Conservation (phyloP, 1,140 invertebrate species). For the Drosophila ercepeae region DNA sequence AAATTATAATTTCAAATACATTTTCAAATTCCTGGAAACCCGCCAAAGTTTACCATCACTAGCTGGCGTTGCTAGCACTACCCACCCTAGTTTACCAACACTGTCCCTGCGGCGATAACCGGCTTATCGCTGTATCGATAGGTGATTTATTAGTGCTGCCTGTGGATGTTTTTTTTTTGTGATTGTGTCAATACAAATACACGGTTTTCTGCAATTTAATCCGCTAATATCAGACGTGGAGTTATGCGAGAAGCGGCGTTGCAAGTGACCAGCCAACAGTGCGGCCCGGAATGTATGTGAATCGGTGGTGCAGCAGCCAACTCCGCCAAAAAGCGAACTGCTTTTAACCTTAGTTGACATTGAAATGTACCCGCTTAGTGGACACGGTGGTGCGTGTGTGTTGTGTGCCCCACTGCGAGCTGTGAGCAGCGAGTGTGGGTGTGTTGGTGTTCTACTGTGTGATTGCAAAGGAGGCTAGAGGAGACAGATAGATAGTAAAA, state of each 20-base stretch:
- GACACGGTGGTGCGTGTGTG: slow-evolving; percentile 44
- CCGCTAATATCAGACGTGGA: slow-evolving; percentile 36
- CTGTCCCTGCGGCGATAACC: not conserved
- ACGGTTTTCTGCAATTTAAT: slow-evolving; percentile 61
- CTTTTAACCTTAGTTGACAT: slow-evolving; percentile 82
- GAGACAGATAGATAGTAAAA: slow-evolving; percentile 29
- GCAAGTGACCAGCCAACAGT: slow-evolving; percentile 45
- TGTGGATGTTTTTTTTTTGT: slow-evolving; percentile 55
- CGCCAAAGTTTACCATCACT: not conserved
- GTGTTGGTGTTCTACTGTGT: slow-evolving; percentile 32
- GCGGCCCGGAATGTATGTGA: slow-evolving; percentile 56
- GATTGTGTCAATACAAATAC: slow-evolving; percentile 75
- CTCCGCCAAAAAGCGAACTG: slow-evolving; percentile 64
- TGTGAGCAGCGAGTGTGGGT: slow-evolving; percentile 26
- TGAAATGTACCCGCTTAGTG: slow-evolving; percentile 79
- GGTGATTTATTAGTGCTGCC: slow-evolving; percentile 34
- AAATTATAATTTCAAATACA: not conserved
- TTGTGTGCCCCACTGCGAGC: slow-evolving; percentile 28
- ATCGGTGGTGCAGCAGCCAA: slow-evolving; percentile 31
- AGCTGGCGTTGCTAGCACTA: not conserved
- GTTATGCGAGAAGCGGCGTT: slow-evolving; percentile 55
- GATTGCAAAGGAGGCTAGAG: slow-evolving; percentile 51
- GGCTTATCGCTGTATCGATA: slow-evolving; percentile 34
- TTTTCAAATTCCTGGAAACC: not conserved
- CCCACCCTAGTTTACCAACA: not conserved